phyloP scores from a whole-genome alignment of 2,113 vertebrate genomes.

The Heptranchias perlo region DNA sequence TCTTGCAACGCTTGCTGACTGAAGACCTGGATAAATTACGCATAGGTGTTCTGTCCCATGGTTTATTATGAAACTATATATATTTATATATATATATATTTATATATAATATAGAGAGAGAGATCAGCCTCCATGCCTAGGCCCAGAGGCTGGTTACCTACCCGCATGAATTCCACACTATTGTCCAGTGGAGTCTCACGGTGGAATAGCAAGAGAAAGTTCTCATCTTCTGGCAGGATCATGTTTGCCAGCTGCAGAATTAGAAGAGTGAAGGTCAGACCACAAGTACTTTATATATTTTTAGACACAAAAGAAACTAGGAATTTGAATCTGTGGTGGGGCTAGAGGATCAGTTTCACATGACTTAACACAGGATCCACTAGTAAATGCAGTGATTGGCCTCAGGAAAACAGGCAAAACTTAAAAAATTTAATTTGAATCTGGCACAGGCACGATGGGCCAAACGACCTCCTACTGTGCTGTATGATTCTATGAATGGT shows the following conservation, averaged over 20 bases:
- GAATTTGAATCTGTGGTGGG: background rate
- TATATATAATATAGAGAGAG: too few species aligned
- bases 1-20: background rate
- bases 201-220: slow-evolving; percentile 86
- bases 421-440: background rate
- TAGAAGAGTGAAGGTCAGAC: slow-evolving; percentile 18
- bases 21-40: background rate
- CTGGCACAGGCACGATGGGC: background rate
- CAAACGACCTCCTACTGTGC: background rate
- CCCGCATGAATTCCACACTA: slow-evolving; percentile 94
- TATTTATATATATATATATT: too few species aligned
- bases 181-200: slow-evolving; percentile 83
- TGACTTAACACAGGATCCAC: background rate
- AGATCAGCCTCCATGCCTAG: background rate
- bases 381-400: background rate
- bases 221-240: slow-evolving; percentile 84
- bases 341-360: background rate
- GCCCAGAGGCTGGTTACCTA: slow-evolving; percentile 45
- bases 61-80: background rate
- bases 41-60: background rate
- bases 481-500: background rate
- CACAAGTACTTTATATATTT: background rate
- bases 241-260: slow-evolving; percentile 74
- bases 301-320: background rate
- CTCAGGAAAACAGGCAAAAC: background rate